These are phyloP conservation scores for Denticeps clupeoides DNA, from an alignment of 2,797 vertebrate genomes.

Conservation along the genomic window DNA sequence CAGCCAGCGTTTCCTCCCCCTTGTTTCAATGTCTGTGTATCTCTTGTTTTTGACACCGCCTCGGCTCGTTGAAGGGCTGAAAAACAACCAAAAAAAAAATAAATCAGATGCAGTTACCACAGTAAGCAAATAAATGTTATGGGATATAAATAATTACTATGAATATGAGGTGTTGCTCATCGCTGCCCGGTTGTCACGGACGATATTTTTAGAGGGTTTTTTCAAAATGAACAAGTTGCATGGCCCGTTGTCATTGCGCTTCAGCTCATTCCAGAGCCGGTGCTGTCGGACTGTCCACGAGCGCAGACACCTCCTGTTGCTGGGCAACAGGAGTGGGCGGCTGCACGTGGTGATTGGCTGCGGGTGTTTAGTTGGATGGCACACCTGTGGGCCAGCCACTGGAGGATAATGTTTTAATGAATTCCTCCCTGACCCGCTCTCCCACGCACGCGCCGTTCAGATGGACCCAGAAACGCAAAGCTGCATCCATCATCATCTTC, in stretches of 20 bases:
- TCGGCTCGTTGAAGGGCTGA: too few species aligned
- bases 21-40: background rate
- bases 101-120: too few species aligned
- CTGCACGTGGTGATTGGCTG: background rate
- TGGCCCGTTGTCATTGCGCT: too few species aligned
- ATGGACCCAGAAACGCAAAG: conserved; percentile 1
- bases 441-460: background rate
- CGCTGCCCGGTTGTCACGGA: too few species aligned
- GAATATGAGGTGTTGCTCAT: too few species aligned
- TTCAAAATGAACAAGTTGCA: too few species aligned
- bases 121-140: too few species aligned
- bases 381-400: background rate
- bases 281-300: background rate
- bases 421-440: background rate
- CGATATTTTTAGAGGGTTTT: too few species aligned
- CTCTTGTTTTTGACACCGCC: background rate
- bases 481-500: conserved; percentile 59
- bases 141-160: too few species aligned
- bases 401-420: background rate
- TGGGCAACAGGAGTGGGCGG: background rate
- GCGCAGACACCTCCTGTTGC: background rate
- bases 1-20: conserved; percentile 25
- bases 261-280: background rate
- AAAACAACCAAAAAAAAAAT: too few species aligned
- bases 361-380: background rate